Percentiles rank a stretch among this genome's conserved stretches.
Evolutionary conservation across 37 sponge, comb jelly and placozoan species (phyloP).

Genomic region (Chondrosia reniformis): DNA sequence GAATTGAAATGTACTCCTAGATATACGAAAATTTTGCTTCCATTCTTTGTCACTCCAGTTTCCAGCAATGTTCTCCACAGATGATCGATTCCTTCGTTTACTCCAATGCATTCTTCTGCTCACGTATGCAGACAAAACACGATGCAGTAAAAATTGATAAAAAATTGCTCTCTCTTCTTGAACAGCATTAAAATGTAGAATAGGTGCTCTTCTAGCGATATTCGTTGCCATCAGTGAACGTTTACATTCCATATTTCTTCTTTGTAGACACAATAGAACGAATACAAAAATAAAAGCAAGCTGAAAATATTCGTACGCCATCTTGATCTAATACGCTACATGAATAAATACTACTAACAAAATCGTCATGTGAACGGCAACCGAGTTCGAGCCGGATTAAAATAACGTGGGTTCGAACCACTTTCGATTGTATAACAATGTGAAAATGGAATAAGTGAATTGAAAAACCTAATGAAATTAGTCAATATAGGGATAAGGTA

Average conservation of each 20-base stretch:
- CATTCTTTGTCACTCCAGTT: conserved; percentile 22
- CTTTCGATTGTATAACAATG: too few relatives aligned
- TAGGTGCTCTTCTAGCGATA: not conserved
- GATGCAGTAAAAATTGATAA: not conserved
- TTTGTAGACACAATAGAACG: conserved; percentile 2
- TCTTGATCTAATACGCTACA: too few relatives aligned
- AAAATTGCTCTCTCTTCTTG: not conserved
- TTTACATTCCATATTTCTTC: not conserved
- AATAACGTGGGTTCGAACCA: too few relatives aligned
- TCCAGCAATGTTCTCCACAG: not conserved
- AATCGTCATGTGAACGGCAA: too few relatives aligned
- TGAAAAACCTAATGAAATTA: too few relatives aligned
- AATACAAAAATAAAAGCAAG: too few relatives aligned
- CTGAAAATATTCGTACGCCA: not conserved
- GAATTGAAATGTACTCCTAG: not conserved
- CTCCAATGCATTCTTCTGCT: not conserved
- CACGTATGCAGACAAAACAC: not conserved
- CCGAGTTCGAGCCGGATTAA: too few relatives aligned
- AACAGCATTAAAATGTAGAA: not conserved
- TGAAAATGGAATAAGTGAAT: too few relatives aligned
- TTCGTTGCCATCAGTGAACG: not conserved
- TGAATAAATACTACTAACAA: too few relatives aligned
- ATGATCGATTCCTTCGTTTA: not conserved
- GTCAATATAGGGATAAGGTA: too few relatives aligned
- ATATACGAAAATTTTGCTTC: conserved; percentile 19